Evolutionary conservation across 2,797 vertebrate genomes (phyloP), one percentile per base, ranked within the genome.

Genomic region (Esox masquinongy): DNA sequence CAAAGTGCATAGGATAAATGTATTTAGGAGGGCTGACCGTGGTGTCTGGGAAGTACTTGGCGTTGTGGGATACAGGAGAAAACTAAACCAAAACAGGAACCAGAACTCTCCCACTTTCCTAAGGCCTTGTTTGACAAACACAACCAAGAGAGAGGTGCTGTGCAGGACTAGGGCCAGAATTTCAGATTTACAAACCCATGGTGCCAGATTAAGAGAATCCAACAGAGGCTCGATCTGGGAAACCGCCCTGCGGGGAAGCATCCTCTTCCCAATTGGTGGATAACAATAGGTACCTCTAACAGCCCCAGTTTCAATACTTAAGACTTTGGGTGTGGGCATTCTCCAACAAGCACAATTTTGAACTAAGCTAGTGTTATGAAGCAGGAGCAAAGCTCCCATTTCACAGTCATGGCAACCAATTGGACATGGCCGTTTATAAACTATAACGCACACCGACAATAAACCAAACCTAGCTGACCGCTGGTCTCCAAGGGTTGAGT

Each of bases 1-100:
- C 89, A 93, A 93, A 93, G 92, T 93, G 93, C 93, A 93, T 92
- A 87, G 87, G 83, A 74, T 85, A 49, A 64, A 53, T 85, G 85
- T 92, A 85, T 87, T 81, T 73, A 84, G 49, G 68, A 53, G 85
- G 84, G 85, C 86, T 87, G 81, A 85, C 86, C 87, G 88, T 84
- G 91, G 88, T 88, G 89, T 87, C 90, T 80, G 79, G 86, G 83
- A 82, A 86, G 82, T 68, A 39, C 80, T 79, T 82, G 82, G 83
- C 84, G 78, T 84, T 86, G 77, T 83, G 76, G 82, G 83, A 87
- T 69, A 86, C 49, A 69, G 36, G 68, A 69, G n/a, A n/a, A 39
- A 43, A 39, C 80, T 59, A 59, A 59, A 22, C 56, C 56, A 22
- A 24, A 59, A 3, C 56, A 11, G 80, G n/a, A 79, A 3, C 56